Evolutionary conservation across 1,140 invertebrate species (phyloP), one percentile per base, ranked within the genome.

Genomic region (Heliconius himera): DNA sequence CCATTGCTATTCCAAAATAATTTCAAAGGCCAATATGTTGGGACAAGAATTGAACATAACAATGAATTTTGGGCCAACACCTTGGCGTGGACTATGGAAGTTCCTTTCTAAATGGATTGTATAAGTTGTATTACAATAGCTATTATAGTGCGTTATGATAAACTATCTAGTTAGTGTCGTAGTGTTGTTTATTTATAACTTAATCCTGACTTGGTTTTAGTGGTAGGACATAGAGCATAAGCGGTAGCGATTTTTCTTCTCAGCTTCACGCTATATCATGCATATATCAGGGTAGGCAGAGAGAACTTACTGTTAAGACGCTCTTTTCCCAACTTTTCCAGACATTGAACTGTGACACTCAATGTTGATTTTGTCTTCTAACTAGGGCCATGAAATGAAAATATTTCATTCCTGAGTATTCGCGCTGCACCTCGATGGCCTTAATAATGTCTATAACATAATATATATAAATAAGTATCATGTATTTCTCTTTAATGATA

Each of bases 141-240:
- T 75, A 66, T 80, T 80, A 80, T 76, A 76, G 70, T 73, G 20
- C 54, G 41, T 80, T 76, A 80, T 80, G 74, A 80, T 76, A 66
- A 80, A 77, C 76, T 54, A 33, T 60, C 74, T 80, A 76, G 79
- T 79, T 79, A 77, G 76, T 49, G 76, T n/a, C 66, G 49, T 16
- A 33, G 79, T 71, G 77, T 36, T 29, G 75, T 80, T 79, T 83
- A 81, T 83, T 83, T 81, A 83, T 81, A 79, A 81, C 82, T 83
- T 81, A 83, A 83, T 83, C 82, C 79, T 56, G 66, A 73, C 70
- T 51, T 80, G 74, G 79, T 76, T n/a, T 76, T 77, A 22, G 77
- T n/a, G 33, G 46, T 20, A 51, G 49, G 70, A 51, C 18, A 26
- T 29, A 70, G 46, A 22, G 26, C 9, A 70, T 26, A 49, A 38